These are phyloP conservation scores for Macaria liturata DNA, from an alignment of 2,888 invertebrate species.

Conservation along the genomic window DNA sequence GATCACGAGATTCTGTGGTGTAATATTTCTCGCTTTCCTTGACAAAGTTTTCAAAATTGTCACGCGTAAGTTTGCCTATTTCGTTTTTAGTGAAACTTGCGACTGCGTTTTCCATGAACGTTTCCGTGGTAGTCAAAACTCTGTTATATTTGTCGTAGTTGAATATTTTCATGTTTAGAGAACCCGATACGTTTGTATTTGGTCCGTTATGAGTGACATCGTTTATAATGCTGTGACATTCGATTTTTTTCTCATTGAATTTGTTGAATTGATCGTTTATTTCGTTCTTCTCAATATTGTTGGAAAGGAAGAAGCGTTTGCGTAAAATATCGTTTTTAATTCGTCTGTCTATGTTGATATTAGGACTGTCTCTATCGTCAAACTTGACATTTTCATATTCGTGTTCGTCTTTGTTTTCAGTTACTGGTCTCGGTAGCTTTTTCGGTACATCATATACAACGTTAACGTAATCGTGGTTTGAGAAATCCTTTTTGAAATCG, in stretches of 20 bases:
- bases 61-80: slow-evolving; percentile 54
- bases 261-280: slow-evolving; percentile 65
- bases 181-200: slow-evolving; percentile 66
- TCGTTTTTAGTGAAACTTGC: slow-evolving; percentile 71
- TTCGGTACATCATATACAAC: slow-evolving; percentile 48
- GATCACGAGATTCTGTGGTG: slow-evolving; percentile 60
- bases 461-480: slow-evolving; percentile 69
- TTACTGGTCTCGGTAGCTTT: neutral
- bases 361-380: slow-evolving; percentile 34
- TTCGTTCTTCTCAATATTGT: slow-evolving; percentile 60
- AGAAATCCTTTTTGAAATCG: slow-evolving; percentile 74
- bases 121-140: slow-evolving; percentile 70
- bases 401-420: slow-evolving; percentile 13
- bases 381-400: slow-evolving; percentile 42
- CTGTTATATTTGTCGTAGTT: slow-evolving; percentile 71
- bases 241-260: slow-evolving; percentile 65
- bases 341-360: slow-evolving; percentile 48
- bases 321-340: slow-evolving; percentile 68
- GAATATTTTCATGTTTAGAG: slow-evolving; percentile 70
- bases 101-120: slow-evolving; percentile 65
- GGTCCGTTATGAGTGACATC: slow-evolving; percentile 69
- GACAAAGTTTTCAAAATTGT: slow-evolving; percentile 71
- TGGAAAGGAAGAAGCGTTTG: slow-evolving; percentile 61
- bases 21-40: slow-evolving; percentile 78
- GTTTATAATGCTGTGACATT: slow-evolving; percentile 72